Base-by-base conservation (phyloP, 2,797 vertebrate genomes). In the Poeciliopsis paucimaculata region DNA sequence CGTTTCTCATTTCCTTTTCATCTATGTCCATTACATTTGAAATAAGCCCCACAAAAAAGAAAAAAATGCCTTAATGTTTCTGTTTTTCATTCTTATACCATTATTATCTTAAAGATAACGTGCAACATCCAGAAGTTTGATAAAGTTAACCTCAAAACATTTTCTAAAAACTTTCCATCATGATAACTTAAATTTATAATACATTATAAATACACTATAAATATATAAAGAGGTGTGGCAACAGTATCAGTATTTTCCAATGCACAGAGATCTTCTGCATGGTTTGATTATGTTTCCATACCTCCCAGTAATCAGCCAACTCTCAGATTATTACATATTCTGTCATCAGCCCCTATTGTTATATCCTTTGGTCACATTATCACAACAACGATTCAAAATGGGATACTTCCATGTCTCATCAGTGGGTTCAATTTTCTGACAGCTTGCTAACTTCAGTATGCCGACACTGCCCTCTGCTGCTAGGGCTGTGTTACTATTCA, bases 401-500 rank as follows among this genome's bases (percentile, higher is more conserved):
- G 5, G 39, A 78, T 62, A 62, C 6, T 68, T 62, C 15, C 12
- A 51, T 74, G 28, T 39, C 72, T n/a, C 26, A 51, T 28, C 9
- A 6, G 4, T 76, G 23, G 20, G 31, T 26, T 53, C 47, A 15
- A n/a, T 26, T 62, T 36, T 26, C 10, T 75, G 55, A 45, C 76
- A 64, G 60, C 20, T 34, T 36, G 5, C 41, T 66, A 23, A 55
- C 6, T 64, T 49, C 5, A 49, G 34, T 51, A 75, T 73, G 45
- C 72, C 53, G 80, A 88, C 79, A 84, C 82, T 80, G 79, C 88
- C 91, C 87, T 85, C 93, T 93, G 85, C 80, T 87, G 93, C 18
- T 83, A 11, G 0, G 70, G 13, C 13, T 28, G 4, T 39, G 73
- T 66, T 55, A 87, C 41, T 66, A 70, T 28, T 2, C 26, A 75